A percentile compares a stretch with the other conserved stretches of the same genome.
phyloP scores from a whole-genome alignment of 2,797 vertebrate genomes.

The Pseudochirops cupreus region DNA sequence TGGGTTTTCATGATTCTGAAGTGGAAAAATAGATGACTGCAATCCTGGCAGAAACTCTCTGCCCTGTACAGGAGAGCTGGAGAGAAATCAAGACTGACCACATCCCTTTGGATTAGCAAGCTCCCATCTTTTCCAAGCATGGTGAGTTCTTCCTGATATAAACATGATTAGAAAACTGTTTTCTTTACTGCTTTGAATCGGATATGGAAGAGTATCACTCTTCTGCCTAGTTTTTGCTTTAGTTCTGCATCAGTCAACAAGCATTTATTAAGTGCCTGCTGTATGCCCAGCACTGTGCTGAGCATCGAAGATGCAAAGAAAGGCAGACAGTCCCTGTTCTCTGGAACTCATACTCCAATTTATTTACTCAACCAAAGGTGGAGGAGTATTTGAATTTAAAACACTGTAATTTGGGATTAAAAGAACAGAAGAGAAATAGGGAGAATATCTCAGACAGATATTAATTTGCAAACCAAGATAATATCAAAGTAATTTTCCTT shows the following conservation, averaged over 20 bases:
- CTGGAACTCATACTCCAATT: background rate
- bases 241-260: background rate
- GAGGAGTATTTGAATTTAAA: background rate
- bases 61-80: background rate
- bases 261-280: background rate
- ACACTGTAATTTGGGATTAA: background rate
- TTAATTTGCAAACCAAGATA: background rate
- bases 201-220: background rate
- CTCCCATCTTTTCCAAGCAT: background rate
- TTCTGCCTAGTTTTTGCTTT: background rate
- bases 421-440: background rate
- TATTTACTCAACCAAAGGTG: background rate
- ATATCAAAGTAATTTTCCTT: background rate
- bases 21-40: background rate
- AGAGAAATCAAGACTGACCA: background rate
- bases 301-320: background rate
- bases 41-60: background rate
- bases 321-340: background rate
- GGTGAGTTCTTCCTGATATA: background rate
- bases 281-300: background rate
- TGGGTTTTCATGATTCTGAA: slow-evolving; percentile 1
- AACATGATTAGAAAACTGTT: background rate
- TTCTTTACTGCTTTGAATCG: background rate
- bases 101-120: background rate
- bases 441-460: background rate